A percentile compares a stretch with the other conserved stretches of the same genome.
Evolutionary conservation across 2,797 vertebrate genomes (phyloP).

Genomic region (Cephalopachus bancanus): DNA sequence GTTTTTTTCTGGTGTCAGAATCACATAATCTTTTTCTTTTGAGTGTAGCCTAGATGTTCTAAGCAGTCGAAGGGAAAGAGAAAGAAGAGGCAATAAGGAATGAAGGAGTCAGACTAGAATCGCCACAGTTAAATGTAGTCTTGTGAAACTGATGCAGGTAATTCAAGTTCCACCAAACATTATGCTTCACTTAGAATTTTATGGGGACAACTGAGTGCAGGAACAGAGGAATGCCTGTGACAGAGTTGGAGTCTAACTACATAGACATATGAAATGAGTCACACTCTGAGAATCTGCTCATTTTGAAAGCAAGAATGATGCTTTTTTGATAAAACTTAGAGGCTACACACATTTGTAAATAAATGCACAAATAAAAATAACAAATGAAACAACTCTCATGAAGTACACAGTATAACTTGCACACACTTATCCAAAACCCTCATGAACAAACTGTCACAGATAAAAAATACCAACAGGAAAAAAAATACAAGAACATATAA

Average conservation of each 20-base stretch:
- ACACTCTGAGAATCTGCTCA: background rate
- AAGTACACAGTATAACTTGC: background rate
- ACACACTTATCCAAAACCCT: background rate
- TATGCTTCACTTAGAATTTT: conserved; percentile 1
- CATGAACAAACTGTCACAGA: background rate
- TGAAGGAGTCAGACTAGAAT: background rate
- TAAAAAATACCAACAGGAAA: background rate
- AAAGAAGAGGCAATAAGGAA: conserved; percentile 6
- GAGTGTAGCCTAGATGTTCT: background rate
- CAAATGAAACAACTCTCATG: background rate
- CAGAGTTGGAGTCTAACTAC: background rate
- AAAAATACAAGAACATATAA: background rate
- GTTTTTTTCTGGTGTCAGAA: background rate
- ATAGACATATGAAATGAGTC: background rate
- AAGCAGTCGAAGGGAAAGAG: background rate
- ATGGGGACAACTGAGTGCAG: background rate
- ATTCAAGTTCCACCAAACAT: background rate
- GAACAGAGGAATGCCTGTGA: fast-evolving
- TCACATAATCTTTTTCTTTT: conserved; percentile 48
- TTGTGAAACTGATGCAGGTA: background rate
- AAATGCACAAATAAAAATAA: conserved; percentile 63
- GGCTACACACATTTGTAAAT: background rate
- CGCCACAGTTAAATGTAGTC: background rate
- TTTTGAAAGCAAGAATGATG: background rate
- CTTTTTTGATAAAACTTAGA: conserved; percentile 10